Evolutionary conservation across 1,140 invertebrate species (phyloP).

Genomic region (Brachionus calyciflorus): DNA sequence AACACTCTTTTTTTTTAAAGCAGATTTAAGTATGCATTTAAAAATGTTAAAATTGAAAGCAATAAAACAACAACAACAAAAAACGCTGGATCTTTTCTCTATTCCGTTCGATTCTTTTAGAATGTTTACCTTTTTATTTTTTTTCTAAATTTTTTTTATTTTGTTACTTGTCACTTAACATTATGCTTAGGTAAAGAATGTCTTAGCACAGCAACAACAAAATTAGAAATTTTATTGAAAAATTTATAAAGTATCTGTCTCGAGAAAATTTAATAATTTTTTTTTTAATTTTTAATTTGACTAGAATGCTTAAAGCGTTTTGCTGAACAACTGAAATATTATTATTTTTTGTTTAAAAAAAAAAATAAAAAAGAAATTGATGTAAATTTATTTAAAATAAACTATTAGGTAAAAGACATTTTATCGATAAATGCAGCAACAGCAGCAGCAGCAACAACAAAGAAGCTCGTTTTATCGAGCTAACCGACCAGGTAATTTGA

Average conservation of each 20-base stretch:
- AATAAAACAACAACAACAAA: too few relatives aligned
- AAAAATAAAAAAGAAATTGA: too few relatives aligned
- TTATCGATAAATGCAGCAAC: not conserved
- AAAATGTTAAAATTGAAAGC: too few relatives aligned
- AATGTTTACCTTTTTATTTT: slow-evolving; percentile 22
- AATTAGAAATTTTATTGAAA: too few relatives aligned
- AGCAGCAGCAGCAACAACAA: not conserved
- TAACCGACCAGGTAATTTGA: slow-evolving; percentile 46
- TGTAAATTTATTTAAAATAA: not conserved
- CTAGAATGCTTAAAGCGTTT: slow-evolving; percentile 42
- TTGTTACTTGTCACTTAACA: too few relatives aligned
- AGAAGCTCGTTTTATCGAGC: slow-evolving; percentile 41
- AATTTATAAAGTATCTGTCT: slow-evolving; percentile 3
- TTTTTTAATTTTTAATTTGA: not conserved
- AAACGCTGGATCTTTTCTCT: too few relatives aligned
- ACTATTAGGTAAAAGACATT: slow-evolving; percentile 17
- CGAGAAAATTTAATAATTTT: not conserved
- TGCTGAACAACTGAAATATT: slow-evolving; percentile 3
- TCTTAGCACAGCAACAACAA: too few relatives aligned
- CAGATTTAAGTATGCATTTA: too few relatives aligned
- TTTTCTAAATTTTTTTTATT: too few relatives aligned
- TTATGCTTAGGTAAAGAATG: too few relatives aligned
- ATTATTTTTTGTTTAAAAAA: not conserved
- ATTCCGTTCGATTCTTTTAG: not conserved
- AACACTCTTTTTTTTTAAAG: too few relatives aligned